These are phyloP conservation scores for Phaedon cochleariae DNA, from an alignment of 2,888 invertebrate species.

Conservation along the genomic window DNA sequence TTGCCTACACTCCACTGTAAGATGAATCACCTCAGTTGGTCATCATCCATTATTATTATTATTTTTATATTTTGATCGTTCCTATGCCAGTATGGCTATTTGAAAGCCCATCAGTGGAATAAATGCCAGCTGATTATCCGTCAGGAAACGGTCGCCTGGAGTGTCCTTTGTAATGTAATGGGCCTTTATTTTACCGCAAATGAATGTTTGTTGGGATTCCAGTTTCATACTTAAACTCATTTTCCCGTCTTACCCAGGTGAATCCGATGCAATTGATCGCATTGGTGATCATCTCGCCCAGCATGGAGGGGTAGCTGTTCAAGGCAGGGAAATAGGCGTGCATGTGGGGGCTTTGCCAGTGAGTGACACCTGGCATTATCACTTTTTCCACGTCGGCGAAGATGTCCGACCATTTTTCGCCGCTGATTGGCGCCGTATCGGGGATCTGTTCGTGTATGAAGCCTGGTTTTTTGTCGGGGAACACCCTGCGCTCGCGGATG, in stretches of 20 bases:
- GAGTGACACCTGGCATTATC: slow-evolving; percentile 97
- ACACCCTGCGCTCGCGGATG: slow-evolving; percentile 88
- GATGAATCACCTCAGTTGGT: too few species aligned
- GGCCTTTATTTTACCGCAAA: too few species aligned
- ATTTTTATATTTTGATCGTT: too few species aligned
- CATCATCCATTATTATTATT: too few species aligned
- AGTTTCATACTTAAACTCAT: too few species aligned
- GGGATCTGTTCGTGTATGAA: slow-evolving; percentile 90
- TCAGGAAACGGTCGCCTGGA: too few species aligned
- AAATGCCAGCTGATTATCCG: too few species aligned
- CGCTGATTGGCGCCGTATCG: slow-evolving; percentile 82
- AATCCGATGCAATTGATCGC: slow-evolving; percentile 94
- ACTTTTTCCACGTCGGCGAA: slow-evolving; percentile 91
- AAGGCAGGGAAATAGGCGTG: slow-evolving; percentile 97
- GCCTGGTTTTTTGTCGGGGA: slow-evolving; percentile 93
- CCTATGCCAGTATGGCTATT: too few species aligned
- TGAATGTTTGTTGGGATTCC: too few species aligned
- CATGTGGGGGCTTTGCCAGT: slow-evolving; percentile 98
- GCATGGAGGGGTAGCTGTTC: slow-evolving; percentile 90
- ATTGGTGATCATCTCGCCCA: slow-evolving; percentile 96
- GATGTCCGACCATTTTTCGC: slow-evolving; percentile 92
- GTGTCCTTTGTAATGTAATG: too few species aligned
- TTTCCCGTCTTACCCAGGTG: slow-evolving; percentile 84
- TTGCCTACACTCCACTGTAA: too few species aligned
- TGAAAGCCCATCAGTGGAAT: too few species aligned